These are phyloP conservation scores for Mormyrus iriodes DNA, from an alignment of 2,113 vertebrate genomes.

Conservation along the genomic window DNA sequence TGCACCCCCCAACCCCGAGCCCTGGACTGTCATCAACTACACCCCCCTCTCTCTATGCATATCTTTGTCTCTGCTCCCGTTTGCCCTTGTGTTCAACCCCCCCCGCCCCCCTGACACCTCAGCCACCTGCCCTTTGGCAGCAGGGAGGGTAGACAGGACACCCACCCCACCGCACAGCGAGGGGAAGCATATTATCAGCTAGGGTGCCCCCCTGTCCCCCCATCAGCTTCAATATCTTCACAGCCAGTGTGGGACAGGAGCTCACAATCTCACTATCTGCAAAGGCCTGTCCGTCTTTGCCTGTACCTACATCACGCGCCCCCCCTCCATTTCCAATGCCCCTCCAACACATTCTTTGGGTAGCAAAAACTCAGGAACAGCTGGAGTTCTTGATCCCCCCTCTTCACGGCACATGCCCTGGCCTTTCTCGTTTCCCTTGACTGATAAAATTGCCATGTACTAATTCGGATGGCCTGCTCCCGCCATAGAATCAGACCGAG, in stretches of 20 bases:
- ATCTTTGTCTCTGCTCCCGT: neutral
- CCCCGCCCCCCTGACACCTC: neutral
- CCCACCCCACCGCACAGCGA: neutral
- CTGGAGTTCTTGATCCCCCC: neutral
- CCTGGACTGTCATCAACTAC: conserved; percentile 7
- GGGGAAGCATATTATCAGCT: conserved; percentile 4
- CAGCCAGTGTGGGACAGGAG: conserved; percentile 12
- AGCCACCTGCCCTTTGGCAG: conserved; percentile 18
- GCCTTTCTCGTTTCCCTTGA: neutral
- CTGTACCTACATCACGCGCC: neutral
- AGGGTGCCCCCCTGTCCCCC: conserved; percentile 1
- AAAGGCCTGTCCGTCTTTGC: conserved; percentile 14
- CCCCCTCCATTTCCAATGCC: neutral
- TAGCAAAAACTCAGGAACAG: neutral
- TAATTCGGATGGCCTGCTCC: neutral
- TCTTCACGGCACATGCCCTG: neutral
- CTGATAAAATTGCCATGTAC: neutral
- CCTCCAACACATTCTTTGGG: neutral
- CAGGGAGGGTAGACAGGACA: conserved; percentile 13
- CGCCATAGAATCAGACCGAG: neutral
- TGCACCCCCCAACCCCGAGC: conserved; percentile 15
- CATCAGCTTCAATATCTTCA: conserved; percentile 18
- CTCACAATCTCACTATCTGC: conserved; percentile 12
- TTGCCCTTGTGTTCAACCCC: neutral
- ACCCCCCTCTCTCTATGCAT: neutral